Evolutionary conservation across 2,113 vertebrate genomes (phyloP).

Genomic region (Calidris pygmaea): DNA sequence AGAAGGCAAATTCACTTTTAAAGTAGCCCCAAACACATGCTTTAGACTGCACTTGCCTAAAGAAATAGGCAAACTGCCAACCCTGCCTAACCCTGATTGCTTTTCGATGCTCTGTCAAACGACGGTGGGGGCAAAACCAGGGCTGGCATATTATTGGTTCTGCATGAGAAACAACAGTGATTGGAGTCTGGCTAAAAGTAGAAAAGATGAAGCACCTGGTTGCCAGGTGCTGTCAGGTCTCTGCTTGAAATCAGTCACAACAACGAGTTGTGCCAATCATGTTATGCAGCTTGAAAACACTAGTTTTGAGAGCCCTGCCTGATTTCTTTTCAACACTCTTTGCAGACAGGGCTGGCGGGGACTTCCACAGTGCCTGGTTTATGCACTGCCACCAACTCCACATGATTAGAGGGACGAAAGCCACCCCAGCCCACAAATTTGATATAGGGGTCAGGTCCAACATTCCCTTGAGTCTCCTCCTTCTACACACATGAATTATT

Average conservation of each 20-base stretch:
- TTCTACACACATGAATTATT: background rate
- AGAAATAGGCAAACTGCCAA: background rate
- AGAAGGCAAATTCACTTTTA: background rate
- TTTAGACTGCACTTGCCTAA: background rate
- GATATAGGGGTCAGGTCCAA: background rate
- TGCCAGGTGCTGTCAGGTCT: conserved; percentile 14
- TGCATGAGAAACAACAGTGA: conserved; percentile 29
- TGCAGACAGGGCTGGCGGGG: background rate
- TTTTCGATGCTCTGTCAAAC: background rate
- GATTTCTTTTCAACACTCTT: background rate
- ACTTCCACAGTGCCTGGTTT: background rate
- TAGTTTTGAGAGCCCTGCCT: background rate
- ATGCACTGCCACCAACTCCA: background rate
- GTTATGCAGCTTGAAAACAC: background rate
- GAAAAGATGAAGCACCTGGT: conserved; percentile 35
- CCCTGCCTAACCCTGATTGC: background rate
- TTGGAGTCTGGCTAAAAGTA: background rate
- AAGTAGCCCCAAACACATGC: background rate
- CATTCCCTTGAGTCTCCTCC: background rate
- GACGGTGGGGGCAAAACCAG: background rate
- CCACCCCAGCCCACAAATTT: background rate
- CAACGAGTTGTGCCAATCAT: background rate
- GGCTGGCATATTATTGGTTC: background rate
- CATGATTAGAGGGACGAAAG: rapidly evolving
- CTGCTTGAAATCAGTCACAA: conserved; percentile 22